These are phyloP conservation scores for Agelas oroides DNA, from an alignment of 37 sponge, comb jelly and placozoan genomes.

Conservation along the genomic window DNA sequence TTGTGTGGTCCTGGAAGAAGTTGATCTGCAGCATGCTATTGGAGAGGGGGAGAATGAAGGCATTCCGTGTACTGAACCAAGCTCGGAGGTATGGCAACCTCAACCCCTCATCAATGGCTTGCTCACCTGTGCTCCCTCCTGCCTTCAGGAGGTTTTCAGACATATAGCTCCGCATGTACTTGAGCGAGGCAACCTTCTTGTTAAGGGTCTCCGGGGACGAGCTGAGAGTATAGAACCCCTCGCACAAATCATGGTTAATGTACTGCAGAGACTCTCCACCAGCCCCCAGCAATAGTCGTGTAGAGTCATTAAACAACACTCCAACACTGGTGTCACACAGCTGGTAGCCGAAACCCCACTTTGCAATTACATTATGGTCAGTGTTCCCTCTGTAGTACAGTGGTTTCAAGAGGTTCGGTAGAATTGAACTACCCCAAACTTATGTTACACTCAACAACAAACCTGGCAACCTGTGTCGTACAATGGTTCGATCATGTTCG, in stretches of 20 bases:
- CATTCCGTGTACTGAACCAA: slow-evolving; percentile 93
- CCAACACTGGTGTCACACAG: slow-evolving; percentile 92
- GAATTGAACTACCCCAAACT: too few species aligned
- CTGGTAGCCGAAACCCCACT: slow-evolving; percentile 97
- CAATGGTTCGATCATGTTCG: too few species aligned
- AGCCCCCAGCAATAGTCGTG: slow-evolving; percentile 83
- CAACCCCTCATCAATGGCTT: slow-evolving; percentile 81
- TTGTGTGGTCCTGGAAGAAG: slow-evolving; percentile 95
- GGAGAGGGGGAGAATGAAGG: slow-evolving; percentile 90
- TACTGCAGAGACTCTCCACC: slow-evolving; percentile 94
- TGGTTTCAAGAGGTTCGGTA: too few species aligned
- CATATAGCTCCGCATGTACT: slow-evolving; percentile 94
- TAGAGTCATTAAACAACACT: slow-evolving; percentile 92
- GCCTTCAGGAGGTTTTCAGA: slow-evolving; percentile 88
- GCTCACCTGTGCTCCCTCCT: slow-evolving; percentile 63
- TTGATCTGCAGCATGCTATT: slow-evolving; percentile 95
- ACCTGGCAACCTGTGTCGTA: too few species aligned
- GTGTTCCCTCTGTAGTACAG: too few species aligned
- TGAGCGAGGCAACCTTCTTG: slow-evolving; percentile 91
- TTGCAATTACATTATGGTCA: too few species aligned
- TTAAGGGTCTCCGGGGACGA: slow-evolving; percentile 70
- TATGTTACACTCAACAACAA: too few species aligned
- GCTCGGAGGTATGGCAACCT: slow-evolving; percentile 86
- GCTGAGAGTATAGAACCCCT: slow-evolving; percentile 78
- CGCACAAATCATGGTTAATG: slow-evolving; percentile 70